Evolutionary conservation across 2,888 invertebrate genomes (phyloP).

Genomic region (Onchidella celtica): DNA sequence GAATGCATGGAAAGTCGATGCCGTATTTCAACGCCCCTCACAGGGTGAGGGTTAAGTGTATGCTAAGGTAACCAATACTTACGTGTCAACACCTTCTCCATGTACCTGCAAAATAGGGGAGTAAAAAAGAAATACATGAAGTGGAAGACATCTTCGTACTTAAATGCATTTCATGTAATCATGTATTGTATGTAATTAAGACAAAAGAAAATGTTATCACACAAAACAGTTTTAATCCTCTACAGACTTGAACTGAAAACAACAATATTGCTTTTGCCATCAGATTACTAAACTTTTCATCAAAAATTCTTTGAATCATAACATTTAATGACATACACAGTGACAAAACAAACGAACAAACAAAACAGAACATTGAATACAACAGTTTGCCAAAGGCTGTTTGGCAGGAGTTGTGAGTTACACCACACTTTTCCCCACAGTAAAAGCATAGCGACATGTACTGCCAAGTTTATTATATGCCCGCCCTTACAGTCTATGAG

Average conservation of each 20-base stretch:
- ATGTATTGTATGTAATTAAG: no score
- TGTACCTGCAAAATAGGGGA: slow-evolving; percentile 39
- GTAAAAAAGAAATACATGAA: neutral
- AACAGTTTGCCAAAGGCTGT: neutral
- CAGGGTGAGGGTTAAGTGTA: no score
- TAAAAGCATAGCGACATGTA: neutral
- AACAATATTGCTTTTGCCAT: no score
- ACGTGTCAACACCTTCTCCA: slow-evolving; percentile 49
- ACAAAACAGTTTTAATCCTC: no score
- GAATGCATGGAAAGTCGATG: no score
- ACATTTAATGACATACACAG: neutral
- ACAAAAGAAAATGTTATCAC: no score
- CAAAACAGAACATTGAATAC: neutral
- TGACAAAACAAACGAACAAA: neutral
- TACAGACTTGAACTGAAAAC: no score
- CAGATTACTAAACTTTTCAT: slow-evolving; percentile 43
- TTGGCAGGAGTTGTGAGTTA: neutral
- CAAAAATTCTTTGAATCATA: slow-evolving; percentile 2
- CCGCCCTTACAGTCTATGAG: slow-evolving; percentile 44
- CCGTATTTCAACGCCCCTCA: no score
- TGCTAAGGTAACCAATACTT: no score
- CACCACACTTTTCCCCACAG: neutral
- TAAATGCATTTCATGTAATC: no score
- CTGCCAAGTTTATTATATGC: slow-evolving; percentile 16
- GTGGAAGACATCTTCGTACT: no score